Evolutionary conservation across 2,113 vertebrate species (phyloP), one percentile per base, ranked within the genome.

Genomic region (Campylomormyrus tamandua): DNA sequence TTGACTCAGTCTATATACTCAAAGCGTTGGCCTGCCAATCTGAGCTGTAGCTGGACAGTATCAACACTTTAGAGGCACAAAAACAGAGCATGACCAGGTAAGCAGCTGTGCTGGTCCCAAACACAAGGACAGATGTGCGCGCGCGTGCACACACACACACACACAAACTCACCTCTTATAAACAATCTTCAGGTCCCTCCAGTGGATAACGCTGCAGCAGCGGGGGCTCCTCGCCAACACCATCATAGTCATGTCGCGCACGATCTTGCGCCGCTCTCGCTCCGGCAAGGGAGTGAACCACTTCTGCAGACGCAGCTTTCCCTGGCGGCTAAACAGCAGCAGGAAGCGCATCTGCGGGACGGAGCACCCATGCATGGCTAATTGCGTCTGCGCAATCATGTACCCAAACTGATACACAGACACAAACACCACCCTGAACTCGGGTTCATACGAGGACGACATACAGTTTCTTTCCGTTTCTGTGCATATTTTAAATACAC

Each of bases 281-380:
- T 99, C 98, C 10, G 96, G 93, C 24, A 97, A 83, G 0, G 97
- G 96, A 0, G 93, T 95, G 89, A 97, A 99, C 97, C 97, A 99
- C 87, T 98, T 98, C 95, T 99, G 97, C 90, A 99, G 96, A 39
- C 98, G 95, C 89, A 99, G 94, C 92, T 97, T 98, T 92, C 97
- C 97, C 96, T 99, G 98, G n/a, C 97, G 96, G 93, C 97, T 99
- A 95, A 99, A 99, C 90, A 99, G 96, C 95, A 99, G 91, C 90
- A 99, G 96, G 92, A 99, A 98, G 93, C 91, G 97, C 92, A 99
- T 98, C 98, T 98, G 90, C 31, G 17, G 48, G 58, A 89, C 13
- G 42, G 31, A 9, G 1, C 53, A 88, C 49, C 58, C 24, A 39
- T 62, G 13, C 19, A 42, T 66, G 24, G 50, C 48, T 21, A 45